Percentiles rank a stretch among this genome's conserved stretches.
These are phyloP conservation scores for Erinaceus europaeus DNA, from an alignment of 2,113 vertebrate species.

Conservation along the genomic window DNA sequence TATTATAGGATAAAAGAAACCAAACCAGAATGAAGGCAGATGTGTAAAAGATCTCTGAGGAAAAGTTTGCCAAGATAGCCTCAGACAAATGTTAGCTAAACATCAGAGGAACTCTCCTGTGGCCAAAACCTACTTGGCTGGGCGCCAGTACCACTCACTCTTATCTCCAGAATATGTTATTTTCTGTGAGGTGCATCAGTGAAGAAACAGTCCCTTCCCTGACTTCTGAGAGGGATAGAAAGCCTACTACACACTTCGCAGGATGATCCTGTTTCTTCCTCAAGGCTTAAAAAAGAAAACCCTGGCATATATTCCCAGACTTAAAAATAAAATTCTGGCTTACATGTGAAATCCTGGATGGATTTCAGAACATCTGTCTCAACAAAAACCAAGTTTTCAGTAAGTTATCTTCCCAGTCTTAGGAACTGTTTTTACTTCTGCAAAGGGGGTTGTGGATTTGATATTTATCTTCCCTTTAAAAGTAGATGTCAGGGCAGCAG, in stretches of 20 bases:
- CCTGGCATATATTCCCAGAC: background rate
- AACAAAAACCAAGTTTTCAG: background rate
- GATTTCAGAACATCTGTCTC: slow-evolving; percentile 15
- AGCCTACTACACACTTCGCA: background rate
- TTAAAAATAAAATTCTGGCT: slow-evolving; percentile 22
- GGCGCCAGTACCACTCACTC: slow-evolving; percentile 23
- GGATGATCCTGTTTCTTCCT: background rate
- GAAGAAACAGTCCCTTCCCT: background rate
- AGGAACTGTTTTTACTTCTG: background rate
- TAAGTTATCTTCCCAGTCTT: background rate
- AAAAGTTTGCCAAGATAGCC: slow-evolving; percentile 70
- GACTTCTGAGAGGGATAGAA: background rate
- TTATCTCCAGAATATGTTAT: background rate
- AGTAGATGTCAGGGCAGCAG: too few relatives aligned
- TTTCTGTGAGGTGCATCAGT: background rate
- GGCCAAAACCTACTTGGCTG: slow-evolving; percentile 55
- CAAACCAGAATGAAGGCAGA: slow-evolving; percentile 19
- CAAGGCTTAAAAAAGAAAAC: background rate
- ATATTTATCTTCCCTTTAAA: too few relatives aligned
- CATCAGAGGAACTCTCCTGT: slow-evolving; percentile 60
- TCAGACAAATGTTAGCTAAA: slow-evolving; percentile 79
- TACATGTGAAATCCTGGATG: background rate
- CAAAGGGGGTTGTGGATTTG: too few relatives aligned
- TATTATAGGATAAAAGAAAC: background rate
- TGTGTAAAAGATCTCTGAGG: slow-evolving; percentile 56